Percentiles rank a stretch among this genome's conserved stretches.
phyloP scores from a whole-genome alignment of 1,140 invertebrate species.

The Ctenoplectra terminalis region DNA sequence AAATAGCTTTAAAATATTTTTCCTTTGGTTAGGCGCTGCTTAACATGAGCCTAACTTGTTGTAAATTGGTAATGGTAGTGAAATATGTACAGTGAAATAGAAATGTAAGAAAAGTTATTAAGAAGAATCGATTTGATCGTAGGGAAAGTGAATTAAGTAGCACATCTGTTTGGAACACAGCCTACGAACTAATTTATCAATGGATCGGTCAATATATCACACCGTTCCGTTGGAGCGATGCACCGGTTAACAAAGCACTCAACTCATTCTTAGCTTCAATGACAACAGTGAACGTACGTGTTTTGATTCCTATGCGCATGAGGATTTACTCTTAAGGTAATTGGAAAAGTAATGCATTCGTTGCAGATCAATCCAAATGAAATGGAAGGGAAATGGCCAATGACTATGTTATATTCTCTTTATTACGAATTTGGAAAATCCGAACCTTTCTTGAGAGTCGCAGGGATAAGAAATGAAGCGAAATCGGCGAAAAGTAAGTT shows the following conservation, averaged over 20 bases:
- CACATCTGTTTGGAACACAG: conserved; percentile 84
- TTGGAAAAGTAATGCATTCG: background rate
- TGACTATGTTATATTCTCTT: conserved; percentile 88
- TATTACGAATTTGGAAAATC: conserved; percentile 90
- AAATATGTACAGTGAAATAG: too few relatives aligned
- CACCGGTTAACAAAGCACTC: conserved; percentile 88
- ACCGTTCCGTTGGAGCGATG: conserved; percentile 88
- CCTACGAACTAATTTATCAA: conserved; percentile 88
- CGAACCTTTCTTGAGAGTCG: conserved; percentile 88
- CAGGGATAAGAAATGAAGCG: conserved; percentile 89
- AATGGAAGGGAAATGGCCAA: conserved; percentile 89
- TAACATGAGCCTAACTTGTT: too few relatives aligned
- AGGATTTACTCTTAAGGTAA: background rate
- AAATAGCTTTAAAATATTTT: too few relatives aligned
- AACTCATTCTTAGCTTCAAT: conserved; percentile 89
- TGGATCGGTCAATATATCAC: conserved; percentile 90
- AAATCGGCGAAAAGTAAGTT: conserved; percentile 85
- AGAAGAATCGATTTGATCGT: background rate
- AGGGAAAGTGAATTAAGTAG: conserved; percentile 88
- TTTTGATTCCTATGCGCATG: too few relatives aligned
- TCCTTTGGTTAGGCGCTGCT: too few relatives aligned
- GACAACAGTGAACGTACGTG: conserved; percentile 85
- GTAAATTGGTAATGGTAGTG: too few relatives aligned
- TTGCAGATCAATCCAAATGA: conserved; percentile 86
- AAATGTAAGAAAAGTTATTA: background rate